Base-by-base conservation (phyloP, 2,888 invertebrate species). In the Ectobius pallidus region DNA sequence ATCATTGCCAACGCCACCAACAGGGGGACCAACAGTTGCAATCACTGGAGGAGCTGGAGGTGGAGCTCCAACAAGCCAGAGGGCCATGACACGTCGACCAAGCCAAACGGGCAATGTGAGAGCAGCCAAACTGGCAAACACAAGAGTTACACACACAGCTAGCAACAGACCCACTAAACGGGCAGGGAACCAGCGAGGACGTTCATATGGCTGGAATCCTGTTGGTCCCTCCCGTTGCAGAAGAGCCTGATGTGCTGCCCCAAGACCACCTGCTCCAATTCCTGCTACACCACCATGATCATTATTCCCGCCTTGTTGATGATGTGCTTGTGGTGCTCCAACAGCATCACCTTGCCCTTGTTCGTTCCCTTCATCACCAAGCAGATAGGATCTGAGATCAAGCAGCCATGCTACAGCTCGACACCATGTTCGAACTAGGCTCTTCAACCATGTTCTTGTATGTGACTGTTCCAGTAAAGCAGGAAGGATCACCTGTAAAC, bases 381-480 rank as follows among this genome's bases (percentile, higher is more conserved):
- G 85, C 70, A 98, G 84, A 81, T 97, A 98, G 0, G 97, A 97
- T 75, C 95, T 91, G 11, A 97, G 88, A 71, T 95, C 94, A 2
- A 98, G 84, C 25, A 92, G 80, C 86, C 94, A 95, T 0, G 97
- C 92, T 1, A 95, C 92, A 6, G 89, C 88, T 27, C 88, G 87
- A 81, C 96, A 97, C 97, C 97, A 97, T 71, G 90, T 87, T 9
- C 93, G 88, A 0, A 99, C 90, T 11, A 94, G 85, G n/a, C 91
- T 90, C 82, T 98, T 97, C 75, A 99, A 84, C 96, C 98, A 97
- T 9, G 92, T 92, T 7, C 97, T 88, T 0, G 97, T 97, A 82
- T 99, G 97, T 0, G 96, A 95, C 83, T 99, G 98, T 81, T 99
- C 99, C 73, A 99, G 85, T 49, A 99, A 86, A 0, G 98, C 97